Base-by-base conservation (phyloP, 2,888 invertebrate genomes). In the Thereva unica region DNA sequence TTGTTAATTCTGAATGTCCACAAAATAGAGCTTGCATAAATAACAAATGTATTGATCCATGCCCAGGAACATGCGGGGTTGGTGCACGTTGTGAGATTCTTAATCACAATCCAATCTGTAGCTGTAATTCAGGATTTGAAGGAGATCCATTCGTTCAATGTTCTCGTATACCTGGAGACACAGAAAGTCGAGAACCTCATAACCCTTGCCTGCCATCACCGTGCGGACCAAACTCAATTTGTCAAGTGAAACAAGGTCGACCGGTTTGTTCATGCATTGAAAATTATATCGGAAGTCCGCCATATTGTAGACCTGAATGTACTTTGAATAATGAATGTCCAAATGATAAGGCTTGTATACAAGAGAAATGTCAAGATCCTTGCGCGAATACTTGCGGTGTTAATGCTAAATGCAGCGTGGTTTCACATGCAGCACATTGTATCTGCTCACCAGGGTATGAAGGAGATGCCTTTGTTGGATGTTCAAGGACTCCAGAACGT, bases 41-140 rank as follows among this genome's bases (percentile, higher is more conserved):
- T 77, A 88, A 88, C 77, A 89, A 86, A 78, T 93, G 93, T 78
- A 82, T 86, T 0, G 90, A 93, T 81, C 92, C 93, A n/a, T 94
- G 93, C 74, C 88, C 87, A 23, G 91, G 91, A 53, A 90, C 90
- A 68, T 93, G 93, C 77, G 93, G 93, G 12, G 79, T 86, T 3
- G 87, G 87, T 67, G 91, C 93, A 0, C 81, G 86, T 47, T 94
- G 94, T 76, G 85, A 87, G 56, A 91, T 92, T 1, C 85, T 92
- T 37, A 91, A 92, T 76, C 93, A 94, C 77, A 92, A 92, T 78
- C 93, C 93, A 3, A 88, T 93, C 72, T 94, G 94, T 76, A 89
- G 86, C 71, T 94, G 94, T 77, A 86, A 88, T 41, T 80, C 84
- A 23, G 89, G 87, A 42, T 86, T 87, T 76, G 85, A 88, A 67